Evolutionary conservation across 2,888 invertebrate species (phyloP).

Genomic region (Fabriciana adippe): DNA sequence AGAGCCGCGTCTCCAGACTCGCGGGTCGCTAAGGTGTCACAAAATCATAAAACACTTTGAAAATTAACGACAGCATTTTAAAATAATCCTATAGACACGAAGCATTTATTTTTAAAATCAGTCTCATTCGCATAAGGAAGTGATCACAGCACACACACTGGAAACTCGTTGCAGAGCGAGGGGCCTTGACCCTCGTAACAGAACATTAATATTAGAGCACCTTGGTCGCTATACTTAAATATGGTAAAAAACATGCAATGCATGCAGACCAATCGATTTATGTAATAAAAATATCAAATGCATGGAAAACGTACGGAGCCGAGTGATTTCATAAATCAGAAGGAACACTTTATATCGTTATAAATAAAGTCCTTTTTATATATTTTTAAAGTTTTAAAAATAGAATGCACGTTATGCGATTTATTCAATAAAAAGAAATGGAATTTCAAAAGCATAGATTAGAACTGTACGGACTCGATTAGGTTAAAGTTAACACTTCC

Average conservation of each 20-base stretch:
- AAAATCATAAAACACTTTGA: slow-evolving; percentile 44
- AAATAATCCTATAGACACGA: slow-evolving; percentile 69
- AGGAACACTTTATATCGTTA: slow-evolving; percentile 55
- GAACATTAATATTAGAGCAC: slow-evolving; percentile 77
- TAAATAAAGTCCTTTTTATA: slow-evolving; percentile 52
- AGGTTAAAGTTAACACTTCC: slow-evolving; percentile 51
- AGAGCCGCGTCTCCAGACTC: background rate
- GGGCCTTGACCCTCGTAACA: slow-evolving; percentile 71
- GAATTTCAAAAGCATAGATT: slow-evolving; percentile 71
- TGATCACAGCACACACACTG: slow-evolving; percentile 81
- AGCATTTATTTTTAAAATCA: slow-evolving; percentile 78
- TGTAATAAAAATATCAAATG: slow-evolving; percentile 62
- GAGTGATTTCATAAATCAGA: slow-evolving; percentile 52
- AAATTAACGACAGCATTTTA: slow-evolving; percentile 56
- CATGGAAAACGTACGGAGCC: slow-evolving; percentile 55
- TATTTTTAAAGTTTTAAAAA: slow-evolving; percentile 49
- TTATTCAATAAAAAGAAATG: slow-evolving; percentile 44
- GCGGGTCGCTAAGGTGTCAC: slow-evolving; percentile 1
- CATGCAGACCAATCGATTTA: slow-evolving; percentile 52
- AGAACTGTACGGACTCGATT: slow-evolving; percentile 59
- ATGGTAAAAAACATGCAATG: slow-evolving; percentile 62
- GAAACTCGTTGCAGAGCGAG: slow-evolving; percentile 78
- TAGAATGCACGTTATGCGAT: slow-evolving; percentile 46
- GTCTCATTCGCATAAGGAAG: slow-evolving; percentile 83
- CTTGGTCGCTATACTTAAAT: slow-evolving; percentile 74